Evolutionary conservation across 2,113 vertebrate species (phyloP).

Genomic region (Pao palembangensis): DNA sequence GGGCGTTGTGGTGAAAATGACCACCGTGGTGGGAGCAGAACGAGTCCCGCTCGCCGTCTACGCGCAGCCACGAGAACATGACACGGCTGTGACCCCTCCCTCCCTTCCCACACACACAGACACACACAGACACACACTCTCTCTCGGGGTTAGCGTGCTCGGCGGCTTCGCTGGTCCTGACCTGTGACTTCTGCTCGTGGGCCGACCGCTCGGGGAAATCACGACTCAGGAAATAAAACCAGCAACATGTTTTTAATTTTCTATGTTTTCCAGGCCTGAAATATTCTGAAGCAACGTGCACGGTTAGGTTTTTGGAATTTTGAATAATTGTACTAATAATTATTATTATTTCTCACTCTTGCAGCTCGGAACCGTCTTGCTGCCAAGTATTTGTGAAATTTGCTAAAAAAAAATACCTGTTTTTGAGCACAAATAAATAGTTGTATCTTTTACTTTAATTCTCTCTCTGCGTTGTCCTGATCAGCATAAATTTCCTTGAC

Average conservation of each 20-base stretch:
- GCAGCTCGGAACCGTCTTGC: too few relatives aligned
- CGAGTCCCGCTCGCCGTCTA: conserved; percentile 68
- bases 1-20: conserved; percentile 68
- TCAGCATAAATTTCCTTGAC: background rate
- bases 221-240: conserved; percentile 39
- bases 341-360: too few relatives aligned
- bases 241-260: background rate
- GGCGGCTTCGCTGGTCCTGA: conserved; percentile 53
- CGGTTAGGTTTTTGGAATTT: too few relatives aligned
- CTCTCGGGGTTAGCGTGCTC: conserved; percentile 29
- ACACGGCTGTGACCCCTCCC: conserved; percentile 90
- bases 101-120: conserved; percentile 73
- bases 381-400: too few relatives aligned
- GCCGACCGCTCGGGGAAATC: conserved; percentile 19
- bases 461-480: background rate
- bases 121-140: conserved; percentile 31
- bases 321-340: too few relatives aligned
- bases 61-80: conserved; percentile 96
- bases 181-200: conserved; percentile 46
- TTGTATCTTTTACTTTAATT: background rate
- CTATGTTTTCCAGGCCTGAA: too few relatives aligned
- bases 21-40: conserved; percentile 81
- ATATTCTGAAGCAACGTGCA: too few relatives aligned
- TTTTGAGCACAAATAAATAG: background rate
- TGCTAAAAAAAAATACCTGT: too few relatives aligned